Conservation (phyloP, 2,797 vertebrate species). For the Eupleurogrammus muticus region DNA sequence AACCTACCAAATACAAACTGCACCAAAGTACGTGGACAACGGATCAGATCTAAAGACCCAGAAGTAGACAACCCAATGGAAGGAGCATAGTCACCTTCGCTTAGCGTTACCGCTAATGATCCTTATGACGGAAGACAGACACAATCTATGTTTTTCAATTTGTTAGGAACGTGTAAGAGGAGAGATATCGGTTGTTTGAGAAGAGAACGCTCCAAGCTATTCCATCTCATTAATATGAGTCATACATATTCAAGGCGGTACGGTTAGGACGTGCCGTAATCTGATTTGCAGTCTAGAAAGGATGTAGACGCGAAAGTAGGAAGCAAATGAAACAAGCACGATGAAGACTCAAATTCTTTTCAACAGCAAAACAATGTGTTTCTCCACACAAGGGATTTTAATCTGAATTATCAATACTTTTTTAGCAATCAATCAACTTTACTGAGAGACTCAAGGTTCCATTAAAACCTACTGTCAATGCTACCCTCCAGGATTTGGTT, state of each 20-base stretch:
- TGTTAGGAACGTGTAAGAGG: slow-evolving; percentile 24
- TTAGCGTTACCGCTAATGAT: no score
- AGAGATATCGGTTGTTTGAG: slow-evolving; percentile 41
- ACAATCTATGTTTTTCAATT: slow-evolving; percentile 35
- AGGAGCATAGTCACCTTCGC: no score
- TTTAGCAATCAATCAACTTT: no score
- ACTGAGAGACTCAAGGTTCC: no score
- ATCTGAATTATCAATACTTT: no score
- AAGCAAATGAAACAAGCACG: slow-evolving; percentile 16
- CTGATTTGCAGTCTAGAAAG: slow-evolving; percentile 35
- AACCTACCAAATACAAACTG: no score
- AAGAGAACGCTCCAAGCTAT: slow-evolving; percentile 30
- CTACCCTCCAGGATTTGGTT: no score
- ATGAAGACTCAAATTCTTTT: neutral
- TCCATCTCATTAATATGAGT: slow-evolving; percentile 40
- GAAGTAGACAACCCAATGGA: no score
- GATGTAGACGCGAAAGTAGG: slow-evolving; percentile 8
- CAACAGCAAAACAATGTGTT: neutral
- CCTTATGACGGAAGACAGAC: neutral
- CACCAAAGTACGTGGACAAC: no score
- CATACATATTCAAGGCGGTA: slow-evolving; percentile 57
- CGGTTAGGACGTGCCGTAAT: slow-evolving; percentile 45
- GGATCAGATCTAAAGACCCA: no score
- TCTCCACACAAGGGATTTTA: no score
- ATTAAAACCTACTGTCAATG: no score